These are phyloP conservation scores for Argyrosomus japonicus DNA, from an alignment of 2,113 vertebrate species.

Conservation along the genomic window DNA sequence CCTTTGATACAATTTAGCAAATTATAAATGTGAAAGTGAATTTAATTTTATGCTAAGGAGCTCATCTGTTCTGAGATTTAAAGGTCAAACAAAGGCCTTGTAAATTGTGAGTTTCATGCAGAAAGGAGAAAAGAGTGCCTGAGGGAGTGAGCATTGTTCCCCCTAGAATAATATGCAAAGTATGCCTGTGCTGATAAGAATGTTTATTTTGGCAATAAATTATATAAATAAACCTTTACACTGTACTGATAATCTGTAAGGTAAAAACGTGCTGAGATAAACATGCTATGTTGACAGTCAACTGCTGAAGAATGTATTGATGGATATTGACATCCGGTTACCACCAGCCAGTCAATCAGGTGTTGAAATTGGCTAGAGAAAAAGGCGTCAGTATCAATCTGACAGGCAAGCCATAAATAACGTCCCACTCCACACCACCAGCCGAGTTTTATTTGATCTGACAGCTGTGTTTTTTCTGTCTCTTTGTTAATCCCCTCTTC, in stretches of 20 bases:
- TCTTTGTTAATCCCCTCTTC: background rate
- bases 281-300: background rate
- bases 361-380: background rate
- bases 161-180: background rate
- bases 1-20: background rate
- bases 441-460: background rate
- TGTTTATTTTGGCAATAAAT: constrained; percentile 1
- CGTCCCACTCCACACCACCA: background rate
- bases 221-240: no score
- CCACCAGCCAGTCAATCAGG: background rate
- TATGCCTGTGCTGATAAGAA: background rate
- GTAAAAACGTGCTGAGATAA: background rate
- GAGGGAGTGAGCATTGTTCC: background rate
- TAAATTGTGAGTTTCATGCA: background rate
- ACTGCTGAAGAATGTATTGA: background rate
- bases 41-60: background rate
- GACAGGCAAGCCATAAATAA: background rate
- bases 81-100: background rate
- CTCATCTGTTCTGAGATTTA: background rate
- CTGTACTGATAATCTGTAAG: background rate
- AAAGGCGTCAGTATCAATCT: background rate
- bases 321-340: background rate
- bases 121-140: background rate
- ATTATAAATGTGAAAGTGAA: background rate
- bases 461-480: background rate